Evolutionary conservation across 2,797 vertebrate species (phyloP).

Genomic region (Loris lydekkerianus): DNA sequence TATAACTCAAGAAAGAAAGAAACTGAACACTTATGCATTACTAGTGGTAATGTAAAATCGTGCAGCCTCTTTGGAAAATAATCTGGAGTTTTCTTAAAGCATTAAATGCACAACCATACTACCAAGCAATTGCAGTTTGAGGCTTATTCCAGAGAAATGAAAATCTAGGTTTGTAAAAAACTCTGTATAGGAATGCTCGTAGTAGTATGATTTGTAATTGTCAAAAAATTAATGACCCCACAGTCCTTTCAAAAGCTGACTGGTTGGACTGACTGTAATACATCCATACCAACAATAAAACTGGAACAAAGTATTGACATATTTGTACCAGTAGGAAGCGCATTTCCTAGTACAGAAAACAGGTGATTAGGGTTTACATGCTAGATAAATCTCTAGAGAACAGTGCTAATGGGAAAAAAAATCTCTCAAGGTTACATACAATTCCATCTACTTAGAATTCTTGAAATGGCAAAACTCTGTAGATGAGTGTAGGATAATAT

Average conservation of each 20-base stretch:
- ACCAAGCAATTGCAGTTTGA: neutral
- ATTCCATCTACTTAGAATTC: neutral
- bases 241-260: neutral
- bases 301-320: neutral
- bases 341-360: neutral
- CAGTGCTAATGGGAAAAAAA: neutral
- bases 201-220: neutral
- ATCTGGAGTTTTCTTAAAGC: neutral
- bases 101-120: neutral
- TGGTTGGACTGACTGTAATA: neutral
- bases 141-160: constrained; percentile 12
- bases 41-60: neutral
- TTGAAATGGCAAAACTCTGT: neutral
- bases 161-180: constrained; percentile 14
- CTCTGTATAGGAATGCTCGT: neutral
- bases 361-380: neutral
- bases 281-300: neutral
- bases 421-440: neutral
- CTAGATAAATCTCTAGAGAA: neutral
- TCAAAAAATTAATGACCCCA: neutral
- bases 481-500: neutral
- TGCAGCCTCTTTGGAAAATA: neutral
- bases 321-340: neutral
- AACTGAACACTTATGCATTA: neutral
- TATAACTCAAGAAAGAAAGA: neutral